Evolutionary conservation across 2,797 vertebrate genomes (phyloP).

Genomic region (Hyperoplus immaculatus): DNA sequence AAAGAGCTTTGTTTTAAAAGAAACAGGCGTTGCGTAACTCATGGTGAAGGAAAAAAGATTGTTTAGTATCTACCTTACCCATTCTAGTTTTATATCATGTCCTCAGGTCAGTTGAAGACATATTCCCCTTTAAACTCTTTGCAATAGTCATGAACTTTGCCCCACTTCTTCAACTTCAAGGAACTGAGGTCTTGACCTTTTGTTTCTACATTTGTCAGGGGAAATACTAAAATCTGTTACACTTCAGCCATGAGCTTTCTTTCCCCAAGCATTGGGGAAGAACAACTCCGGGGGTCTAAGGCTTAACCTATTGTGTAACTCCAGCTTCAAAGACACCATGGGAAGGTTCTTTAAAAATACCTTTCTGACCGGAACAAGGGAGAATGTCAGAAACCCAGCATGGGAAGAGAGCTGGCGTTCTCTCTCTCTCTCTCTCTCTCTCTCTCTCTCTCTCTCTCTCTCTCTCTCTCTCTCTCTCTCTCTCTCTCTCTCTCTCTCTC

Average conservation of each 20-base stretch:
- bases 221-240: conserved; percentile 11
- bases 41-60: conserved; percentile 31
- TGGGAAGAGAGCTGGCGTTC: conserved; percentile 34
- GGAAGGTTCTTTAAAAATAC: conserved; percentile 72
- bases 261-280: conserved; percentile 29
- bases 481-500: too few relatives aligned
- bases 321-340: conserved; percentile 60
- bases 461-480: too few relatives aligned
- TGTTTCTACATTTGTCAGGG: conserved; percentile 7
- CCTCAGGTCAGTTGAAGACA: conserved; percentile 8
- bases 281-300: conserved; percentile 10
- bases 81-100: conserved; percentile 1
- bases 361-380: conserved; percentile 47
- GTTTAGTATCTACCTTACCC: conserved; percentile 20
- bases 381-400: conserved; percentile 65
- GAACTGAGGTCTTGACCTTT: conserved; percentile 13
- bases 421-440: too few relatives aligned
- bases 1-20: conserved; percentile 74
- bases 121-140: neutral
- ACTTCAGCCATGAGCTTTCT: conserved; percentile 23
- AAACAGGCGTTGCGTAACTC: conserved; percentile 65
- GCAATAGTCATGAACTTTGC: neutral
- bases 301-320: conserved; percentile 54
- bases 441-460: too few relatives aligned
- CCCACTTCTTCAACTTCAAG: neutral